A percentile compares a stretch with the other conserved stretches of the same genome.
Evolutionary conservation across 2,888 invertebrate genomes (phyloP).

Genomic region (Tanypteryx hageni): DNA sequence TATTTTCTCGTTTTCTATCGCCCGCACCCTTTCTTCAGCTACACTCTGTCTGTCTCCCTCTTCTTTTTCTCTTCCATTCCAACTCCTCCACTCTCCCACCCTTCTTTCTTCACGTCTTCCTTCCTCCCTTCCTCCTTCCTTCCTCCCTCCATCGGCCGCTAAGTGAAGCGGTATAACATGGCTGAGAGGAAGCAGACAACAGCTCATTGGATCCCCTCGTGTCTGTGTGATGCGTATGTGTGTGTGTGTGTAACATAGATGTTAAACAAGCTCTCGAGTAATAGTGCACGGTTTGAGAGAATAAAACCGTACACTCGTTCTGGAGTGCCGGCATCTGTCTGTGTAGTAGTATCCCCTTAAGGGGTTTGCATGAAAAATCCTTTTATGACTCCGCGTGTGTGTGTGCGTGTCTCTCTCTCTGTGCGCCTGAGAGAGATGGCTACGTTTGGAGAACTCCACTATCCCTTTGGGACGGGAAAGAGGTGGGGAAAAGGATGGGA

Average conservation of each 20-base stretch:
- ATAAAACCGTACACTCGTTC: conserved; percentile 48
- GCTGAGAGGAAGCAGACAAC: conserved; percentile 27
- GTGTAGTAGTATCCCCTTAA: conserved; percentile 17
- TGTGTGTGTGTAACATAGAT: not conserved
- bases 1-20: no score
- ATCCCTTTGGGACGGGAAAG: not conserved
- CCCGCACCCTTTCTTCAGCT: no score
- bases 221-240: conserved; percentile 1
- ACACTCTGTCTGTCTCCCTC: no score
- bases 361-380: conserved; percentile 56
- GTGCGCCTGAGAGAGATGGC: not conserved
- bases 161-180: conserved; percentile 32
- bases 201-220: not conserved
- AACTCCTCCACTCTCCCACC: not conserved
- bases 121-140: not conserved
- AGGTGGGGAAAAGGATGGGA: not conserved
- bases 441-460: conserved; percentile 8
- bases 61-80: no score
- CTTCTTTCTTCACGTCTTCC: not conserved
- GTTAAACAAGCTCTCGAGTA: conserved; percentile 32
- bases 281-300: conserved; percentile 31
- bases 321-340: conserved; percentile 60
- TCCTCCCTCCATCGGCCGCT: not conserved
- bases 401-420: not conserved
- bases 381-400: conserved; percentile 9